Evolutionary conservation across 2,113 vertebrate genomes (phyloP), one percentile per base, ranked within the genome.

Genomic region (Polyodon spathula): DNA sequence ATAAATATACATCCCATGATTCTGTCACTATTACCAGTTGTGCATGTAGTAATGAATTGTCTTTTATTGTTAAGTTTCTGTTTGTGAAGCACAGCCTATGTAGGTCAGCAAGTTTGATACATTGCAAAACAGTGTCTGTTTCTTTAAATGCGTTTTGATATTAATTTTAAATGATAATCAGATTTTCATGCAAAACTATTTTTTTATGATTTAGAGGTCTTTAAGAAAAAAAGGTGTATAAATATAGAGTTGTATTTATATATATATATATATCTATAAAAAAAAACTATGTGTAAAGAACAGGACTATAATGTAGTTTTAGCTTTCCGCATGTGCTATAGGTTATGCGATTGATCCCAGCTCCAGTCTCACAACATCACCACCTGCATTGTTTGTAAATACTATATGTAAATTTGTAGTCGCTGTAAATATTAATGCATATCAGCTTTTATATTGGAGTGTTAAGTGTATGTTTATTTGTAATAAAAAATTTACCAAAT

Each of bases 211-310:
- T 58, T 66, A 66, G 64, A 66, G 64, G 37, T 60, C 64, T 66
- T 60, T 66, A 61, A 66, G 54, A 52, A 63, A 58, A 60, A 82
- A 80, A 84, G 73, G 81, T 84, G 71, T 90, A 86, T 90, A 90
- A 89, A 90, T 89, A 89, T 77, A 88, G 79, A 84, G 77, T 76
- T 89, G 86, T 90, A 89, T 90, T 89, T 90, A 89, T 90, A 54
- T n/a, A n/a, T n/a, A n/a, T n/a, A n/a, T n/a, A 56, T 43, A 46
- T 46, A 46, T 3, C 2, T 3, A 46, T 14, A 46, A 46, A 46
- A 57, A 66, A 66, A 16, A 16, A 50, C 54, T 66, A 56, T 54
- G 44, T 66, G 63, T 64, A 64, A 64, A 64, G 57, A 43, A 54
- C 37, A 38, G 57, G 17, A 54, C 51, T 64, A 57, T 16, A 12